These are phyloP conservation scores for Coendou prehensilis DNA, from an alignment of 2,797 vertebrate species.

Conservation along the genomic window DNA sequence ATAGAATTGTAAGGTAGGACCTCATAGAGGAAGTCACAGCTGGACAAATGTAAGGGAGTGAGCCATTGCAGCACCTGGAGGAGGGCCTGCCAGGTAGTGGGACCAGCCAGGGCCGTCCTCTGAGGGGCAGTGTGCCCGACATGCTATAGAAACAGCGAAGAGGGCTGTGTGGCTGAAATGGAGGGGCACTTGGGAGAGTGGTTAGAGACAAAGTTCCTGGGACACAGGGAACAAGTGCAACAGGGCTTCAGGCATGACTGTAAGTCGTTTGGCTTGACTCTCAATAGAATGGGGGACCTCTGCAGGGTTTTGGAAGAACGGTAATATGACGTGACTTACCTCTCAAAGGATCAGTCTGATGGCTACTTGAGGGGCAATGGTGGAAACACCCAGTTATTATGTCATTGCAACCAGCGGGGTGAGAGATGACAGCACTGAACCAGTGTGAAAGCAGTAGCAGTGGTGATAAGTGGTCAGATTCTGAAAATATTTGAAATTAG, in stretches of 20 bases:
- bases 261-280: background rate
- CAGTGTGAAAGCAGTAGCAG: background rate
- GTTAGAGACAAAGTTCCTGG: background rate
- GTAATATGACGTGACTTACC: background rate
- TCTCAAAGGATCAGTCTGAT: conserved; percentile 12
- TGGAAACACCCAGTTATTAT: background rate
- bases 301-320: background rate
- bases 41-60: background rate
- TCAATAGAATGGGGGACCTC: background rate
- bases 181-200: background rate
- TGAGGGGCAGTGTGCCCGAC: background rate
- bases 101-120: background rate
- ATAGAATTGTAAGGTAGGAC: background rate
- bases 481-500: conserved; percentile 8
- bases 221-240: background rate
- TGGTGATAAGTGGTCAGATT: background rate
- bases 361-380: background rate
- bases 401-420: background rate
- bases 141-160: background rate
- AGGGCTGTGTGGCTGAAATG: background rate
- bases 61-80: background rate
- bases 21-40: background rate
- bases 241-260: accelerated
- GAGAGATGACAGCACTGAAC: background rate
- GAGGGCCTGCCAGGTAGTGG: background rate